Conservation (phyloP, 2,113 vertebrate genomes). For the Chionomys nivalis region DNA sequence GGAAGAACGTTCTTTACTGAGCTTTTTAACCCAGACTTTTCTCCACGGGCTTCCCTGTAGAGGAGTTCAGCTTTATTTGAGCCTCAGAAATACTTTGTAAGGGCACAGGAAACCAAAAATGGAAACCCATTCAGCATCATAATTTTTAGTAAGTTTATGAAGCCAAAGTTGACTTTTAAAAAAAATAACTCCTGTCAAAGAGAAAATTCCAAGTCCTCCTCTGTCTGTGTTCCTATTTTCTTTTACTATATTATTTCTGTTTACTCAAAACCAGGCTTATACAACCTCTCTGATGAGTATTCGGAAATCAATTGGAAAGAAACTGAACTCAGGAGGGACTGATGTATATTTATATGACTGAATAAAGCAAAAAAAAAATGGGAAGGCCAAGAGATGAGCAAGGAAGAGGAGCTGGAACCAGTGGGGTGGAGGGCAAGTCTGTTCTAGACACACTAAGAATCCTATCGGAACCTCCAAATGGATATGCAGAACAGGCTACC, state of each 20-base stretch:
- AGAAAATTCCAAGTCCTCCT: background rate
- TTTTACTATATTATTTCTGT: background rate
- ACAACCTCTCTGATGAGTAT: background rate
- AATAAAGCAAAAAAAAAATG: background rate
- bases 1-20: constrained; percentile 83
- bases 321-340: background rate
- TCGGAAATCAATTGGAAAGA: background rate
- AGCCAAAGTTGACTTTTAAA: constrained; percentile 30
- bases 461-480: background rate
- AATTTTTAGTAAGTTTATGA: constrained; percentile 39
- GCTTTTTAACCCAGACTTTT: constrained; percentile 78
- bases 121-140: constrained; percentile 11
- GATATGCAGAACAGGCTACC: background rate
- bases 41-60: constrained; percentile 43
- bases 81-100: constrained; percentile 10
- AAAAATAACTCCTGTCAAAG: background rate
- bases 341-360: background rate
- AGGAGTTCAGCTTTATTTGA: constrained; percentile 54
- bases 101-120: background rate
- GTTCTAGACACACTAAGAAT: background rate
- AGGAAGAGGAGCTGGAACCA: background rate
- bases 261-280: background rate
- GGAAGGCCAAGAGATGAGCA: background rate
- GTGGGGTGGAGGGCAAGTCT: background rate
- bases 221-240: background rate